These are phyloP conservation scores for Tricholauxania praeusta DNA, from an alignment of 2,888 invertebrate genomes.

Conservation along the genomic window DNA sequence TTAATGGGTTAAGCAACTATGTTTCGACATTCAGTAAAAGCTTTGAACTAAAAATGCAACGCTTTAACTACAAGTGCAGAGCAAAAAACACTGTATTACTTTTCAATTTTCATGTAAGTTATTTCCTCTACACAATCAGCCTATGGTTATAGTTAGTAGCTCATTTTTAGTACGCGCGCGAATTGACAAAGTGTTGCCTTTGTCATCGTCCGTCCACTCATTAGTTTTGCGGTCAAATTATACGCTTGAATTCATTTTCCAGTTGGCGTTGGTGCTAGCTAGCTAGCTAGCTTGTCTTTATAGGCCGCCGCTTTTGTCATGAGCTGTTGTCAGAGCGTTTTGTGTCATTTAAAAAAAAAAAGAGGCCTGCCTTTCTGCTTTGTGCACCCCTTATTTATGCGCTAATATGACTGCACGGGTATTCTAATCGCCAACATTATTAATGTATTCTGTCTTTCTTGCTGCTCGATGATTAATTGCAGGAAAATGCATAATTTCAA, in stretches of 20 bases:
- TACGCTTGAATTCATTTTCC: not conserved
- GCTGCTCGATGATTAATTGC: constrained; percentile 37
- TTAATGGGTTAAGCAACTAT: no score
- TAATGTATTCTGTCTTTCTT: constrained; percentile 27
- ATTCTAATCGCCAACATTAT: constrained; percentile 36
- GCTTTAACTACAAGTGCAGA: not conserved
- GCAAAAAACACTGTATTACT: not conserved
- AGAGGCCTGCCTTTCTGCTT: constrained; percentile 16
- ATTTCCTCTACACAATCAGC: not conserved
- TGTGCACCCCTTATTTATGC: constrained; percentile 20
- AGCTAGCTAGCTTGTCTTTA: not conserved
- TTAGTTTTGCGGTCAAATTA: constrained; percentile 42
- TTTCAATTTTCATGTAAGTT: constrained; percentile 9
- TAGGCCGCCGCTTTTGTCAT: not conserved
- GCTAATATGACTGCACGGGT: constrained; percentile 8
- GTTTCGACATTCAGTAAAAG: not conserved
- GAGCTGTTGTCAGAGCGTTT: constrained; percentile 15
- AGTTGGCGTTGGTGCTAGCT: not conserved
- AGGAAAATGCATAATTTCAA: constrained; percentile 36
- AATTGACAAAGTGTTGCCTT: constrained; percentile 39
- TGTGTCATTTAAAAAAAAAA: constrained; percentile 21
- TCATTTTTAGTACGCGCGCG: constrained; percentile 9
- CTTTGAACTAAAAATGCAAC: constrained; percentile 9
- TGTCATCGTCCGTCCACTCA: constrained; percentile 46
- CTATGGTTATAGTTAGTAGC: not conserved